Percentiles rank a stretch among this genome's conserved stretches.
These are phyloP conservation scores for Sipha flava DNA, from an alignment of 1,140 invertebrate species.

Conservation along the genomic window DNA sequence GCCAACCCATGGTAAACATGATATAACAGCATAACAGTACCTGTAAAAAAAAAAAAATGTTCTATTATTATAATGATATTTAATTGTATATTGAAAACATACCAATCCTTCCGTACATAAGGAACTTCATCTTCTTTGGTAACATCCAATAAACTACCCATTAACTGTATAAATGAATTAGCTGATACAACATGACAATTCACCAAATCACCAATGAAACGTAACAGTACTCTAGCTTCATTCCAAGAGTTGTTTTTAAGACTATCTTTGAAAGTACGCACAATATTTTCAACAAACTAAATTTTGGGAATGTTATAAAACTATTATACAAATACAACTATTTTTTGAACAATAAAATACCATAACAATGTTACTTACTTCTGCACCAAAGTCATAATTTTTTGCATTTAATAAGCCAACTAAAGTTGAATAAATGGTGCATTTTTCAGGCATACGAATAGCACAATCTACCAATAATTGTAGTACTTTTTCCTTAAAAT, in stretches of 20 bases:
- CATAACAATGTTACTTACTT: constrained; percentile 48
- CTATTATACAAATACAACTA: no score
- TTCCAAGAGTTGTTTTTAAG: constrained; percentile 87
- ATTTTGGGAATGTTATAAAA: no score
- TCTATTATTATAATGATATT: background rate
- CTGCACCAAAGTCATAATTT: constrained; percentile 96
- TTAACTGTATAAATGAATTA: constrained; percentile 78
- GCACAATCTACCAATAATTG: constrained; percentile 91
- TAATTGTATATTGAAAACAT: constrained; percentile 49
- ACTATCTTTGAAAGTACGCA: constrained; percentile 86
- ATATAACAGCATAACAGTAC: constrained; percentile 74
- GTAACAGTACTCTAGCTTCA: constrained; percentile 72
- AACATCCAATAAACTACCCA: constrained; percentile 89
- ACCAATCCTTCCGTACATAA: constrained; percentile 86
- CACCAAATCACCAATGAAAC: constrained; percentile 91
- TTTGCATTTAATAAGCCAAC: constrained; percentile 94
- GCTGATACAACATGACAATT: constrained; percentile 95
- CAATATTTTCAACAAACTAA: constrained; percentile 87
- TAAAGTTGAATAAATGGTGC: constrained; percentile 92
- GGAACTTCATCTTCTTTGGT: constrained; percentile 89
- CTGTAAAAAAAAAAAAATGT: background rate
- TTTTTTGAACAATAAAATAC: constrained; percentile 19
- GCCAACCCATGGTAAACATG: constrained; percentile 91
- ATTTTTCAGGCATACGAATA: constrained; percentile 91
- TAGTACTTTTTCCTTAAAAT: constrained; percentile 88